Base-by-base conservation (phyloP, 2,113 vertebrate species). In the Odocoileus virginianus region DNA sequence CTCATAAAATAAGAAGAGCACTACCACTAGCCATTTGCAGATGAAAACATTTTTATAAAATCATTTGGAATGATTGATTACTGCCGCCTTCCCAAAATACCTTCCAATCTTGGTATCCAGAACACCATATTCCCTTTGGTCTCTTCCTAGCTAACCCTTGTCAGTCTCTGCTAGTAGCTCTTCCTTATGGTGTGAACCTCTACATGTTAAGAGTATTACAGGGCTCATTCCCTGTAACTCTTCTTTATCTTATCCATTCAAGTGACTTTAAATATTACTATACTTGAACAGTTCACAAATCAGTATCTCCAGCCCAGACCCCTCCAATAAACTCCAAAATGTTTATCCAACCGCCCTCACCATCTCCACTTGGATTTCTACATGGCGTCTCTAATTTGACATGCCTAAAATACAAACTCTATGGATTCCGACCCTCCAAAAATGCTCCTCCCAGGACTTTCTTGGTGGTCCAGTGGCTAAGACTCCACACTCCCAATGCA, bases 1-100 rank as follows among this genome's bases (percentile, higher is more conserved):
- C 54, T 83, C 74, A 43, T 64, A 94, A 92, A 95, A 95, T 90
- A 95, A 57, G 85, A 87, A 87, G 45, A 93, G 50, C 17, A 83
- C 76, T 79, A 81, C 52, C 64, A 92, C 58, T 89, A 78, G 14
- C 14, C 78, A 90, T 90, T 92, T 94, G 36, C 45, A 94, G 52
- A 95, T 86, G 47, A 96, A 98, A 95, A 81, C 43, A 96, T 81
- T 61, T 87, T 88, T 74, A 71, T 30, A 57, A 83, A 91, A 83
- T 54, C 60, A 93, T 91, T 78, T 89, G 47, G 21, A 89, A 87
- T 94, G 28, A 87, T 7, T 71, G 28, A 92, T 90, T 45, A 54
- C 64, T 58, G 83, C 28, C 36, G 55, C 28, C 4, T 47, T 64
- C 58, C 89, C 71, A 92, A 97, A 95, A 76, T 74, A 52, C 14